Conservation (phyloP, 2,888 invertebrate genomes). For the Drosophila cyrtoloma region DNA sequence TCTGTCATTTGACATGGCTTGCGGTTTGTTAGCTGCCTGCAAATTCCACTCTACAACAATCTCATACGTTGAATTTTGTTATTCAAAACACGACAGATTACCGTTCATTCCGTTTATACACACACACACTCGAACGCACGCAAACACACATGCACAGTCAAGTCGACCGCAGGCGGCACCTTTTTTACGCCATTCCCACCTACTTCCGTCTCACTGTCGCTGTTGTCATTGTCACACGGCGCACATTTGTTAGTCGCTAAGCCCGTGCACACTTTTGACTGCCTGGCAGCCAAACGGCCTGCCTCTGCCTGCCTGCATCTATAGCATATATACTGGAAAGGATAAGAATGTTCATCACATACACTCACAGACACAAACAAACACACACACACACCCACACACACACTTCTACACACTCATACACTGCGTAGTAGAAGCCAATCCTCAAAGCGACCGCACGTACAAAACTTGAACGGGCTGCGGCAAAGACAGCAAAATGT, state of each 20-base stretch:
- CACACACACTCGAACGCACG: slow-evolving; percentile 27
- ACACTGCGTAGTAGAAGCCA: slow-evolving; percentile 48
- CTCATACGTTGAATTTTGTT: slow-evolving; percentile 76
- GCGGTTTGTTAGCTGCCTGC: slow-evolving; percentile 79
- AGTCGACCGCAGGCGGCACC: slow-evolving; percentile 70
- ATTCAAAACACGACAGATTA: slow-evolving; percentile 83
- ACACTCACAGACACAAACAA: slow-evolving; percentile 36
- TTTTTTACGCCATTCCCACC: slow-evolving; percentile 20
- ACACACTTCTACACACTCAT: neutral
- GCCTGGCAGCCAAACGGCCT: slow-evolving; percentile 32
- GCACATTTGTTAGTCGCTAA: slow-evolving; percentile 78
- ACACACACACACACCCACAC: slow-evolving; percentile 13
- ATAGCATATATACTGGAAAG: slow-evolving; percentile 50
- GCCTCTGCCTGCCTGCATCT: slow-evolving; percentile 24
- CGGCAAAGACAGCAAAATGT: slow-evolving; percentile 63
- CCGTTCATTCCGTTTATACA: slow-evolving; percentile 81
- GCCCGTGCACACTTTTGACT: slow-evolving; percentile 69
- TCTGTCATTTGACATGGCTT: slow-evolving; percentile 78
- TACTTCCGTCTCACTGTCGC: slow-evolving; percentile 11
- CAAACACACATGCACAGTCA: slow-evolving; percentile 17
- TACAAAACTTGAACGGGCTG: slow-evolving; percentile 72
- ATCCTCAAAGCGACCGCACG: slow-evolving; percentile 78
- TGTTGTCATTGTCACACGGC: slow-evolving; percentile 73
- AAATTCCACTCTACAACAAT: slow-evolving; percentile 72
- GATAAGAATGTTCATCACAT: slow-evolving; percentile 82